Percentiles rank a stretch among this genome's conserved stretches.
Evolutionary conservation across 2,888 invertebrate species (phyloP).

Genomic region (Lycocerus yunnanus): DNA sequence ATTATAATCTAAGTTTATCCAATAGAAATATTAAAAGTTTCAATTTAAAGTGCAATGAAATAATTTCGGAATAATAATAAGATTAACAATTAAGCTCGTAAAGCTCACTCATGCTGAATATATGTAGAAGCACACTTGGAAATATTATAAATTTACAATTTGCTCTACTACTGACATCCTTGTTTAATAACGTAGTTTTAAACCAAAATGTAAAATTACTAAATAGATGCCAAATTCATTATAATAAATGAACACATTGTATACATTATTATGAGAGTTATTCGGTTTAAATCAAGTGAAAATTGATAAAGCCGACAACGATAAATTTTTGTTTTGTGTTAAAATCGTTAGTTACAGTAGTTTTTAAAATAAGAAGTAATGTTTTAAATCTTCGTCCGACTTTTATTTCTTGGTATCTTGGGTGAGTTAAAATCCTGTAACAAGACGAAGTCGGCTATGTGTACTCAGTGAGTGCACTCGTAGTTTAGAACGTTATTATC

Average conservation of each 20-base stretch:
- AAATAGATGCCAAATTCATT: no score
- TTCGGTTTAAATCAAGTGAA: background rate
- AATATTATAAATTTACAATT: no score
- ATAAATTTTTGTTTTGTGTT: background rate
- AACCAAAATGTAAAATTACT: background rate
- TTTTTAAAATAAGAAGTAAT: background rate
- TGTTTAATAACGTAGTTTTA: no score
- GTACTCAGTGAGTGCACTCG: constrained; percentile 29
- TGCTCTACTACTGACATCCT: no score
- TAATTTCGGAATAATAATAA: no score
- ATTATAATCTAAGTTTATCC: no score
- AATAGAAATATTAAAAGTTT: no score
- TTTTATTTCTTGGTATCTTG: constrained; percentile 26
- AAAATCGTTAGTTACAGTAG: background rate
- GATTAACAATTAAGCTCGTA: no score
- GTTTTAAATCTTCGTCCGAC: constrained; percentile 13
- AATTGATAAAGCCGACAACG: background rate
- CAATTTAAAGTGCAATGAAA: no score
- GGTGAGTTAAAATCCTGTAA: constrained; percentile 29
- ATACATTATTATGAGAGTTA: background rate
- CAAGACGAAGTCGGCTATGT: constrained; percentile 29
- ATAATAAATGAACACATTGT: no score
- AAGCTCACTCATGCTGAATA: no score
- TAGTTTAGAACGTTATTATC: constrained; percentile 38
- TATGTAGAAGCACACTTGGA: no score